Evolutionary conservation across 1,140 invertebrate genomes (phyloP).

Genomic region (Oreohelix idahoensis): DNA sequence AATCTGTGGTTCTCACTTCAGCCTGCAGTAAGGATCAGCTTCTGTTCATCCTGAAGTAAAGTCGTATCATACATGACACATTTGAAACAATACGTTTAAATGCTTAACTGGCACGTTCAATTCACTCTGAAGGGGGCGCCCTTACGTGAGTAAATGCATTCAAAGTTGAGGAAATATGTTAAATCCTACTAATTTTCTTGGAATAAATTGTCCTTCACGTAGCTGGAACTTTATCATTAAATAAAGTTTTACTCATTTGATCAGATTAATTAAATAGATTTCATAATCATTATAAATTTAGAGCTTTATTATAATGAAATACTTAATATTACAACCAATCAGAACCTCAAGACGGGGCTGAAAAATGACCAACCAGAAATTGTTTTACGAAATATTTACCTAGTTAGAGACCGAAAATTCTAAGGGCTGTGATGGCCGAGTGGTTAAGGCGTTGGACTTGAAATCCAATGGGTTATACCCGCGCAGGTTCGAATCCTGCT

Average conservation of each 20-base stretch:
- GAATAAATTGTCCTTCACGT: not conserved
- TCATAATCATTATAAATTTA: too few relatives aligned
- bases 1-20: too few relatives aligned
- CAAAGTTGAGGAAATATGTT: not conserved
- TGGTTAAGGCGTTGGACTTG: constrained; percentile 76
- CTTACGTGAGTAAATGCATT: not conserved
- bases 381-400: too few relatives aligned
- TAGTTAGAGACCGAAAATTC: too few relatives aligned
- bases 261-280: not conserved
- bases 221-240: not conserved
- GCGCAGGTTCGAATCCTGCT: constrained; percentile 76
- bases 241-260: not conserved
- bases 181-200: not conserved
- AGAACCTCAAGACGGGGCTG: too few relatives aligned
- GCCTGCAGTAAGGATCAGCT: too few relatives aligned
- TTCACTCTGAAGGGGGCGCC: not conserved
- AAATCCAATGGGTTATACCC: constrained; percentile 75
- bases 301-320: too few relatives aligned
- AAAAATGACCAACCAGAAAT: too few relatives aligned
- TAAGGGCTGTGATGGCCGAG: constrained; percentile 74
- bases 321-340: too few relatives aligned
- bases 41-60: too few relatives aligned
- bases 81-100: not conserved
- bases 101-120: not conserved
- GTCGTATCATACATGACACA: too few relatives aligned